Evolutionary conservation across 2,113 vertebrate genomes (phyloP).

Genomic region (Balaenoptera acutorostrata): DNA sequence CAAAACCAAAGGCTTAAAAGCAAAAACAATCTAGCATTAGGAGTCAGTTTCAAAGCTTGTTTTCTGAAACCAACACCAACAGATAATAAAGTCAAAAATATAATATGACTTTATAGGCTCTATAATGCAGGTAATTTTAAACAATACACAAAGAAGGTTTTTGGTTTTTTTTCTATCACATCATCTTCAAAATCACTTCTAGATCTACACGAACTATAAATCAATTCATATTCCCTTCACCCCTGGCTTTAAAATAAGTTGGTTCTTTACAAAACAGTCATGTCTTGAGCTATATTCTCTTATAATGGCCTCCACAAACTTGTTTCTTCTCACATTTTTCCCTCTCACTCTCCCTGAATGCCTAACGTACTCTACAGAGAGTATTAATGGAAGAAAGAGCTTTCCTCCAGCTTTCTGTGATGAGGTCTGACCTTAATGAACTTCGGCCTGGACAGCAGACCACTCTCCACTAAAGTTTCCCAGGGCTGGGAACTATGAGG

Average conservation of each 20-base stretch:
- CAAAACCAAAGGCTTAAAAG: conserved; percentile 18
- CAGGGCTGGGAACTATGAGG: background rate
- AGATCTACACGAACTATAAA: background rate
- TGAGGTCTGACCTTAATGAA: background rate
- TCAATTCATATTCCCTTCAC: background rate
- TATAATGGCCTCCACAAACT: background rate
- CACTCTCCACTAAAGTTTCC: background rate
- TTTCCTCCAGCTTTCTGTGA: background rate
- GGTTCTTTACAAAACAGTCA: background rate
- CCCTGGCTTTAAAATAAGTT: background rate
- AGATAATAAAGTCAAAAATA: background rate
- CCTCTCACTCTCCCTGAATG: background rate
- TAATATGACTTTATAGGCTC: background rate
- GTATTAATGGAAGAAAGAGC: background rate
- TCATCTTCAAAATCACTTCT: conserved; percentile 23
- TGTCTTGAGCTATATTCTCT: background rate
- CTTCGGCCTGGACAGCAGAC: background rate
- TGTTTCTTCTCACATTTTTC: background rate
- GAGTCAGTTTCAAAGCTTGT: background rate
- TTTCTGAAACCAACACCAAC: conserved; percentile 1
- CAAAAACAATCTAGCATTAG: background rate
- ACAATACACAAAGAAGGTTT: background rate
- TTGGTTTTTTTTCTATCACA: background rate
- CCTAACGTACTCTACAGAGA: background rate
- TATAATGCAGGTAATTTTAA: conserved; percentile 3